Base-by-base conservation (phyloP, 2,888 invertebrate species). In the Aleiodes alternator region DNA sequence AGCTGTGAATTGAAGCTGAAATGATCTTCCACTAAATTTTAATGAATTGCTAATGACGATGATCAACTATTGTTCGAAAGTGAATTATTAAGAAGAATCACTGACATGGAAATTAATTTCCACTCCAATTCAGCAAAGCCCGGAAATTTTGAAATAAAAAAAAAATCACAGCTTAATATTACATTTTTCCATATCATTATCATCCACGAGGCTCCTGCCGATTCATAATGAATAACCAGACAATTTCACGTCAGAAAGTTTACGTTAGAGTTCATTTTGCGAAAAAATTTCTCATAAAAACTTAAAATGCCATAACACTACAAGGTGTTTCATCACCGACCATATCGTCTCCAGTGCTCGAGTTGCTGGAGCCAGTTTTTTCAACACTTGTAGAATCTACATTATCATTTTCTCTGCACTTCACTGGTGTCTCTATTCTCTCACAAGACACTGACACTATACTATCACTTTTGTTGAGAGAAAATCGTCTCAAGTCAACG, bases 401-500 rank as follows among this genome's bases (percentile, higher is more conserved):
- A 57, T 73, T 73, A 55, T 31, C 77, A 23, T 74, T 70, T 0
- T 61, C 48, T 7, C 34, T 29, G 34, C 11, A 74, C 16, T 69
- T 73, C 23, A 23, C 56, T 2, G 48, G 34, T 34, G 73, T 50
- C 57, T 73, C 57, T 3, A 53, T 14, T 9, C 14, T 55, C n/a
- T 64, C 57, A 6, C 51, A 53, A 16, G 50, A 43, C 6, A 70
- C 50, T 51, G 77, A 77, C 57, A 43, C 64, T 14, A 59, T 57
- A 61, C 72, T 78, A 12, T 84, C 83, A 6, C 68, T 76, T 0
- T 82, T 76, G 48, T 78, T 74, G 1, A 79, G 38, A 3, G 78
- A 79, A 68, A 81, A 84, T 16, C 77, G 82, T 14, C 80, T 77
- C 4, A 84, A 72, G 69, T 84, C 83, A 56, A 82, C 78, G 6